A percentile compares a stretch with the other conserved stretches of the same genome.
phyloP scores from a whole-genome alignment of 2,797 vertebrate species.

The Steatocranus sp. region DNA sequence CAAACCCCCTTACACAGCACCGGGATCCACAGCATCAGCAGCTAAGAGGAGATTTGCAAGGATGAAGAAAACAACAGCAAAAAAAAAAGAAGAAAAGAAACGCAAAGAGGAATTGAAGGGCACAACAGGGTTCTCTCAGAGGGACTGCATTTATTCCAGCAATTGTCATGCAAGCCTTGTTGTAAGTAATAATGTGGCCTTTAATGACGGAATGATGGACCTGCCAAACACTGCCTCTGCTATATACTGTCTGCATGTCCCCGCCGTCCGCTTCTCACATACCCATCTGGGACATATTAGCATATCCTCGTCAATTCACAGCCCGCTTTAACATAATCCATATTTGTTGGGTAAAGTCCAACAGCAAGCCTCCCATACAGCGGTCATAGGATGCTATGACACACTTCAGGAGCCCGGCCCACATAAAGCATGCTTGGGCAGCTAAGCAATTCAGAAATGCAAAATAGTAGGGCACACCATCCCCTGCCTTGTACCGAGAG shows the following conservation, averaged over 20 bases:
- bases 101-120: conserved; percentile 69
- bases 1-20: conserved; percentile 60
- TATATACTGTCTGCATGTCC: conserved; percentile 87
- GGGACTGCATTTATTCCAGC: conserved; percentile 78
- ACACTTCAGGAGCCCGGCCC: conserved; percentile 86
- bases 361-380: conserved; percentile 84
- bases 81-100: conserved; percentile 16
- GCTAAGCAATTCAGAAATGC: conserved; percentile 98
- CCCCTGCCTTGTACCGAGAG: conserved; percentile 84
- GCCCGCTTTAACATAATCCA: conserved; percentile 99
- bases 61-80: conserved; percentile 45
- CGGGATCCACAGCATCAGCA: conserved; percentile 54
- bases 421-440: conserved; percentile 92
- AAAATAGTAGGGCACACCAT: conserved; percentile 82
- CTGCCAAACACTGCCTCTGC: conserved; percentile 97
- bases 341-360: conserved; percentile 99
- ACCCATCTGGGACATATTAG: conserved; percentile 99
- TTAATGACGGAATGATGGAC: conserved; percentile 99
- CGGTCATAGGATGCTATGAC: conserved; percentile 88
- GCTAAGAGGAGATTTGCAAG: conserved; percentile 57
- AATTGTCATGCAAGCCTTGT: conserved; percentile 98
- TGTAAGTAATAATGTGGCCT: conserved; percentile 99
- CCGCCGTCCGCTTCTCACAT: conserved; percentile 83
- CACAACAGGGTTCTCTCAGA: conserved; percentile 72
- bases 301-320: conserved; percentile 98